A percentile compares a stretch with the other conserved stretches of the same genome.
Evolutionary conservation across 35 echinoderm and acorn worm genomes (phyloP).

Genomic region (Amphiura filiformis): DNA sequence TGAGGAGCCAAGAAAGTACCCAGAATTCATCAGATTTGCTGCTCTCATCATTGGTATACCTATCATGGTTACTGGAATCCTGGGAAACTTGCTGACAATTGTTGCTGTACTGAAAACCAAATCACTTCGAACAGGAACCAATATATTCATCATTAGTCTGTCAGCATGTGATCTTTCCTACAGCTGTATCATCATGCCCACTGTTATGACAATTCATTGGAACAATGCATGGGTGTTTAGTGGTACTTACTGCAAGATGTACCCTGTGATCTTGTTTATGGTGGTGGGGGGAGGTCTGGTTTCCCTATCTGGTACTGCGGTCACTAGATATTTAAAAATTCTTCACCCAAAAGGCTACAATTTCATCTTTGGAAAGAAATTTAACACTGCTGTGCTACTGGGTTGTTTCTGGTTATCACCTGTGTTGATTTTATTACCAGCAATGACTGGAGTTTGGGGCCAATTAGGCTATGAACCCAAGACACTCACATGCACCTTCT

Average conservation of each 20-base stretch:
- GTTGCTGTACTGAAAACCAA: conserved; percentile 34
- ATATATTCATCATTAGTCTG: conserved; percentile 42
- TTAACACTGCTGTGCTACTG: not conserved
- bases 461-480: conserved; percentile 44
- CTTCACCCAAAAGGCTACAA: conserved; percentile 15
- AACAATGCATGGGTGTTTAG: conserved; percentile 42
- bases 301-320: conserved; percentile 26
- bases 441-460: conserved; percentile 46
- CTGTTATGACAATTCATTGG: conserved; percentile 14
- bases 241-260: conserved; percentile 20
- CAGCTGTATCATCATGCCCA: conserved; percentile 31
- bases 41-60: conserved; percentile 38
- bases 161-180: conserved; percentile 35
- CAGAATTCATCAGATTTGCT: not conserved
- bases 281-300: conserved; percentile 26
- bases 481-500: conserved; percentile 43
- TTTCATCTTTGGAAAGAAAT: conserved; percentile 24
- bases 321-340: conserved; percentile 40
- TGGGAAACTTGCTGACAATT: conserved; percentile 43
- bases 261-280: conserved; percentile 28
- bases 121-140: conserved; percentile 27
- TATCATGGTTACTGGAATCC: conserved; percentile 1
- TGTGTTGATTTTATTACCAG: conserved; percentile 31
- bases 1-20: conserved; percentile 11
- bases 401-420: conserved; percentile 17